Evolutionary conservation across 2,797 vertebrate genomes (phyloP).

Genomic region (Tapirus indicus): DNA sequence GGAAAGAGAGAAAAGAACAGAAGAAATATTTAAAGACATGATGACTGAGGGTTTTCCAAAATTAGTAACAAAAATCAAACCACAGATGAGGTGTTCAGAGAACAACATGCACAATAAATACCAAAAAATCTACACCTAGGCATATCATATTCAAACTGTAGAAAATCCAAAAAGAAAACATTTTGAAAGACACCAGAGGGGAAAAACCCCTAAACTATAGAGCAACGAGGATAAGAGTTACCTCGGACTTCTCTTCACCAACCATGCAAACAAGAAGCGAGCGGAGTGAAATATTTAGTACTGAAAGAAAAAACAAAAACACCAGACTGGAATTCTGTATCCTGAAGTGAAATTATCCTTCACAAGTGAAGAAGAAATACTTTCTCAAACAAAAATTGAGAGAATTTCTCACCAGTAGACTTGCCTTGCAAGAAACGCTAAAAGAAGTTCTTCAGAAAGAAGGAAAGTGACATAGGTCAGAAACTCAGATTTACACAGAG

Average conservation of each 20-base stretch:
- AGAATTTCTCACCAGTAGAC: neutral
- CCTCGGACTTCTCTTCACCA: neutral
- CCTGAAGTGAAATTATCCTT: conserved; percentile 17
- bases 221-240: neutral
- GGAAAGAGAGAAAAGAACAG: neutral
- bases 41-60: neutral
- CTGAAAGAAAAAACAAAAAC: neutral
- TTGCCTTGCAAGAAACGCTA: neutral
- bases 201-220: neutral
- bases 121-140: neutral
- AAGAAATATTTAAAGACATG: neutral
- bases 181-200: neutral
- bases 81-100: neutral
- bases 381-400: neutral
- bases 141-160: neutral
- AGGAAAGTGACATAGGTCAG: neutral
- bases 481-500: neutral
- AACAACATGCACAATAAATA: neutral
- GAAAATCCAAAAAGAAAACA: neutral
- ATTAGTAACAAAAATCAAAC: neutral
- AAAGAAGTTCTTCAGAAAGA: conserved; percentile 29
- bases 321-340: neutral
- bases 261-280: neutral
- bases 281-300: neutral
- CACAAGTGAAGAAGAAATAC: neutral